Conservation (phyloP, 2,888 invertebrate species). For the Parnassius mnemosyne region DNA sequence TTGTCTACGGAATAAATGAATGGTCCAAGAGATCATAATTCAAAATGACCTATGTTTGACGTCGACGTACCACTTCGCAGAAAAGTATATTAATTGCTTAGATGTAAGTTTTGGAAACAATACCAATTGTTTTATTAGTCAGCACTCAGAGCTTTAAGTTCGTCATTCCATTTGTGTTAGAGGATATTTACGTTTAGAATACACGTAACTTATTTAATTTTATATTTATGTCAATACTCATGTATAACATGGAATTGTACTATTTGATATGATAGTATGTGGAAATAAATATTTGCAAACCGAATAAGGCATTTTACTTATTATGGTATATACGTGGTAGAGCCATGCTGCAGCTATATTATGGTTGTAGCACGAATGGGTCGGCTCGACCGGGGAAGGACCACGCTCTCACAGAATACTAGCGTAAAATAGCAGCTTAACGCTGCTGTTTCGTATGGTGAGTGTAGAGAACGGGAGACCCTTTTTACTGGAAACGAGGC, state of each 20-base stretch:
- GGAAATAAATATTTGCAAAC: slow-evolving; percentile 36
- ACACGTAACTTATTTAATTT: slow-evolving; percentile 29
- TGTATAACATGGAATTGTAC: slow-evolving; percentile 58
- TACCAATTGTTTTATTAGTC: slow-evolving; percentile 24
- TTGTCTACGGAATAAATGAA: too few species aligned
- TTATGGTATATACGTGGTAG: too few species aligned
- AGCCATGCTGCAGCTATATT: too few species aligned
- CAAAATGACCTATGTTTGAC: too few species aligned
- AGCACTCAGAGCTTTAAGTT: slow-evolving; percentile 31
- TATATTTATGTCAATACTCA: slow-evolving; percentile 48
- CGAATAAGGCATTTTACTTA: neutral
- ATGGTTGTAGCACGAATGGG: too few species aligned
- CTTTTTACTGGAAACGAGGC: too few species aligned
- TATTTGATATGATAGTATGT: slow-evolving; percentile 48
- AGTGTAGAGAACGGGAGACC: too few species aligned
- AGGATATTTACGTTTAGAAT: slow-evolving; percentile 30
- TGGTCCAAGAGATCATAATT: too few species aligned
- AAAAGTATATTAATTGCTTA: slow-evolving; percentile 8
- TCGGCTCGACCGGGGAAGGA: too few species aligned
- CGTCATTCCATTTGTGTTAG: slow-evolving; percentile 44
- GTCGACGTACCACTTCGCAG: slow-evolving; percentile 5
- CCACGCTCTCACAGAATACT: too few species aligned
- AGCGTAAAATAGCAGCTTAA: too few species aligned
- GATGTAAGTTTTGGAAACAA: slow-evolving; percentile 15
- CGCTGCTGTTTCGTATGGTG: too few species aligned